Base-by-base conservation (phyloP, 2,797 vertebrate genomes). In the Limnodromus scolopaceus region DNA sequence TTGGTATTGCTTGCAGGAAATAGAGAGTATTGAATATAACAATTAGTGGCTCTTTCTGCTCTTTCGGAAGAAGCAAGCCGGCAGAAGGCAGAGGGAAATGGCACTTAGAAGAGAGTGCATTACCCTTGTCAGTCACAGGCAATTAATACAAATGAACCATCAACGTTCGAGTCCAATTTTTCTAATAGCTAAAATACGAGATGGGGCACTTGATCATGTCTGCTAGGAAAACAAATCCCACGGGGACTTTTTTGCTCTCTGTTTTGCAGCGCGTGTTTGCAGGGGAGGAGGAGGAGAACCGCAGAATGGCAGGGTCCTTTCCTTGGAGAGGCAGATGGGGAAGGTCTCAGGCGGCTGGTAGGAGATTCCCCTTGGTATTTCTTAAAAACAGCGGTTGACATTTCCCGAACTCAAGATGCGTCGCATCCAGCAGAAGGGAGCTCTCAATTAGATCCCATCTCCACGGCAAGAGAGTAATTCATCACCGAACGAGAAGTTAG, bases 61-160 rank as follows among this genome's bases (percentile, higher is more conserved):
- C 41, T 89, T 86, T 68, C 70, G 45, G 79, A 91, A 86, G 78
- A 70, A 87, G 57, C 34, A 20, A 60, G 66, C 1, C 43, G 54
- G 60, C 36, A 81, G 89, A 70, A 85, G 82, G 54, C 36, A 45
- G 10, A 18, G 85, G 77, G 70, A 86, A 87, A 61, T 55, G 88
- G 83, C 80, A 34, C 90, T 86, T 27, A 77, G 57, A 71, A 32
- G 36, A 45, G 46, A 66, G 80, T 41, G 63, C 65, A 25, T 86
- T 65, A 66, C 60, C 79, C 54, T 19, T 6, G 38, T 69, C 79
- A 57, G 72, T 90, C 72, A 75, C 61, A 70, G 87, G 58, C 82
- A 94, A 96, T 96, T 86, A 86, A 94, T 54, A 81, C 32, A 81
- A 92, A 84, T 58, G 77, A 94, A 66, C 53, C 38, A 71, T 41